Percentiles rank a stretch among this genome's conserved stretches.
These are phyloP conservation scores for Stratiomys singularior DNA, from an alignment of 2,888 invertebrate species.

Conservation along the genomic window DNA sequence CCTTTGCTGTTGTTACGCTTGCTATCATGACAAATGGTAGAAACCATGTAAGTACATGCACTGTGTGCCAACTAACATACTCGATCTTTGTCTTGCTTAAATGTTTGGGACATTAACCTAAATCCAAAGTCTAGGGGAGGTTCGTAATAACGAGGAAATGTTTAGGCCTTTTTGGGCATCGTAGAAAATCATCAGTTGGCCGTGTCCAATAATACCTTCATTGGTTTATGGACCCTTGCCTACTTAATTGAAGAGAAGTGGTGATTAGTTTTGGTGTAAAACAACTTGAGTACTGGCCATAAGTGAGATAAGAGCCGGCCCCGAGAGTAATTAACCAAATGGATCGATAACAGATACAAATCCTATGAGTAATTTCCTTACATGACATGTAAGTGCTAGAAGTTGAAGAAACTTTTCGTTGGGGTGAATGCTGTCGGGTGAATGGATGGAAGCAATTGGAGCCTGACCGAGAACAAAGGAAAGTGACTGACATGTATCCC, in stretches of 20 bases:
- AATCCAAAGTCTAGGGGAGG: not conserved
- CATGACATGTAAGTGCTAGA: too few relatives aligned
- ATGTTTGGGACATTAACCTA: too few relatives aligned
- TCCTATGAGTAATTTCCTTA: too few relatives aligned
- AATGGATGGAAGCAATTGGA: too few relatives aligned
- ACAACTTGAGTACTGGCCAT: constrained; percentile 10
- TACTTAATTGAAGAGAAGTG: constrained; percentile 23
- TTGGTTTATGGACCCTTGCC: not conserved
- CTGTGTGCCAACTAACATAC: too few relatives aligned
- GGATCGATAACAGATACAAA: too few relatives aligned
- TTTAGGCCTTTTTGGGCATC: constrained; percentile 4
- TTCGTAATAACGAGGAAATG: constrained; percentile 20
- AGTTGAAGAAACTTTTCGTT: too few relatives aligned
- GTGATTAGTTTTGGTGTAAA: constrained; percentile 17
- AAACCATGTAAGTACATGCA: not conserved
- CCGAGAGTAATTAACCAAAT: not conserved
- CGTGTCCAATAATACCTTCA: not conserved
- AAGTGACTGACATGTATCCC: too few relatives aligned
- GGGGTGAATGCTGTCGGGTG: too few relatives aligned
- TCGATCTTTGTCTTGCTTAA: too few relatives aligned
- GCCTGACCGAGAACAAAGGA: too few relatives aligned
- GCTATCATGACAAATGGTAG: not conserved
- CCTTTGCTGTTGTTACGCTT: not conserved
- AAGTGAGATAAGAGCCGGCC: not conserved
- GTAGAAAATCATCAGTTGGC: constrained; percentile 4